phyloP scores from a whole-genome alignment of 2,888 invertebrate genomes.

The Aplocera efformata region DNA sequence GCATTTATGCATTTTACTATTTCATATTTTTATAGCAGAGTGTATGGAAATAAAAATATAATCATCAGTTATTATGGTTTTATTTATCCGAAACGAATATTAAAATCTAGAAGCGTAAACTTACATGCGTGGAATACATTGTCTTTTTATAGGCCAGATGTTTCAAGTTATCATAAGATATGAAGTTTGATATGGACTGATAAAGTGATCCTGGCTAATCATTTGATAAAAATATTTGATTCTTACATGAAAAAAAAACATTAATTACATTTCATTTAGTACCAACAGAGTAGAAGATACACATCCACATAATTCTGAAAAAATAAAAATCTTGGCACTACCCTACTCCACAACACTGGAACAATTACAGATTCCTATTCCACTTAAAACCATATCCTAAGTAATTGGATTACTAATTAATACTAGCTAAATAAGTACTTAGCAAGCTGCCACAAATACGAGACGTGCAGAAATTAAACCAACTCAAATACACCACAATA shows the following conservation, averaged over 20 bases:
- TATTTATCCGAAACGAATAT: conserved; percentile 25
- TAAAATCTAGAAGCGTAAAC: conserved; percentile 23
- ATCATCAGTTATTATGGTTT: conserved; percentile 22
- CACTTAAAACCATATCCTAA: too few species aligned
- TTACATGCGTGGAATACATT: conserved; percentile 12
- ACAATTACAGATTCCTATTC: too few species aligned
- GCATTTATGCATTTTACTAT: conserved; percentile 45
- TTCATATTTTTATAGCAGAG: conserved; percentile 34
- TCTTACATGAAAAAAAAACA: too few species aligned
- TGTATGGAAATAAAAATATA: conserved; percentile 27
- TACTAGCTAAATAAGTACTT: conserved; percentile 30
- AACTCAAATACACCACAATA: conserved; percentile 7
- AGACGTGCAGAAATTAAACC: conserved; percentile 16
- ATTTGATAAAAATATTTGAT: too few species aligned
- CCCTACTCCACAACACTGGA: too few species aligned
- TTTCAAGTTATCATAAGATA: conserved; percentile 20
- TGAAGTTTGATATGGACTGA: conserved; percentile 23
- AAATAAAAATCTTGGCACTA: too few species aligned
- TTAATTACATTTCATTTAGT: too few species aligned
- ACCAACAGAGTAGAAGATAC: too few species aligned
- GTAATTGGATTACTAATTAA: conserved; percentile 1
- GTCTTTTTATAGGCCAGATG: conserved; percentile 22
- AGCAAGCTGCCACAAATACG: conserved; percentile 24
- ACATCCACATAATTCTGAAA: too few species aligned
- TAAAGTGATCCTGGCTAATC: too few species aligned